phyloP scores from a whole-genome alignment of 2,797 vertebrate species.

The Rallus crepitans region DNA sequence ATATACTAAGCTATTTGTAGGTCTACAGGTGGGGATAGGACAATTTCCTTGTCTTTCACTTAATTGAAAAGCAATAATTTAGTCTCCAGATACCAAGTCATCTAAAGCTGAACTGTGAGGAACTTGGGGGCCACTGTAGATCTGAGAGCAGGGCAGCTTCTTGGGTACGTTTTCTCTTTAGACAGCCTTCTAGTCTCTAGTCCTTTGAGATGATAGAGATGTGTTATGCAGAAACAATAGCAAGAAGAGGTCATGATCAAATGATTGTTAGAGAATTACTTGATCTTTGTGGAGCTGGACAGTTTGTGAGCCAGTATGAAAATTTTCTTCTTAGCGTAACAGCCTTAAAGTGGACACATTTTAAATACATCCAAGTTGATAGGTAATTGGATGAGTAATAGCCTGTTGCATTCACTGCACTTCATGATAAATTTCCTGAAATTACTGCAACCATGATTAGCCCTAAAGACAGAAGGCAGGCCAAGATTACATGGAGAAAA shows the following conservation, averaged over 20 bases:
- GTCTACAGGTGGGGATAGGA: background rate
- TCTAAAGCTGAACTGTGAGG: background rate
- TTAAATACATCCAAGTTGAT: background rate
- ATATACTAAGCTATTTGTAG: background rate
- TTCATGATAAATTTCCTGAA: background rate
- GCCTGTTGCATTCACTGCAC: background rate
- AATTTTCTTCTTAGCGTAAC: background rate
- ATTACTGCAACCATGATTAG: background rate
- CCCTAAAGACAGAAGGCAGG: background rate
- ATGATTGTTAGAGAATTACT: background rate
- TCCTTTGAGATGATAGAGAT: background rate
- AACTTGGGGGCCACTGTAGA: background rate
- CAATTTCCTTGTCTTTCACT: background rate
- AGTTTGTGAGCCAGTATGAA: background rate
- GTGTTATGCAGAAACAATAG: background rate
- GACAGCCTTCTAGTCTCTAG: background rate
- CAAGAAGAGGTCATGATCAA: background rate
- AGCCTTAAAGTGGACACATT: background rate
- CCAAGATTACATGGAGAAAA: background rate
- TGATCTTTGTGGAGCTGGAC: background rate
- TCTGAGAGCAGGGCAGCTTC: background rate
- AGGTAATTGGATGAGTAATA: background rate
- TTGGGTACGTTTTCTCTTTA: background rate
- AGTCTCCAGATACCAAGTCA: background rate
- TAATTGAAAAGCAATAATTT: background rate